Evolutionary conservation across 2,888 invertebrate species (phyloP), one percentile per base, ranked within the genome.

Genomic region (Oscheius myriophilus): DNA sequence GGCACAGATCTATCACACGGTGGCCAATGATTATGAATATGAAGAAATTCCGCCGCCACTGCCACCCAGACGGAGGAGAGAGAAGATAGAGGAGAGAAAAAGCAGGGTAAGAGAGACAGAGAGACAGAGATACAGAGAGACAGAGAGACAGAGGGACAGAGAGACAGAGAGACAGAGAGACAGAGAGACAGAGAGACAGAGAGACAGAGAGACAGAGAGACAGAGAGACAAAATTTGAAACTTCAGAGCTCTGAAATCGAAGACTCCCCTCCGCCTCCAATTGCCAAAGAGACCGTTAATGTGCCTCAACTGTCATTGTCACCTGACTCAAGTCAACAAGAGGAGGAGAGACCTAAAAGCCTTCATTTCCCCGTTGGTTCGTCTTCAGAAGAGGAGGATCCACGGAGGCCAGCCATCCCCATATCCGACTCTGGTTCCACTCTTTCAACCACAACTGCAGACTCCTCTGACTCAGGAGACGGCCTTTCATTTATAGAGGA

Each of bases 21-120:
- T 61, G 2, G 46, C 61, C 33, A 46, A 46, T 33, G 61, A 61
- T 21, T 61, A 61, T 25, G 61, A 61, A 26, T 61, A 61, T n/a
- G 46, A 46, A n/a, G 61, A 33, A 14, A 33, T 33, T 18, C 61
- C 59, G 4, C 59, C 61, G 2, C 61, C 49, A 9, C 49, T 61
- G 7, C 61, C 61, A 33, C 61, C 61, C 2, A 25, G 61, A 23
- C 2, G 55, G 25, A 25, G 55, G 25, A 54, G 42, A 18, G 54
- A 53, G 9, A 9, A 61, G 18, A 9, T 4, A 9, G 9, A 18
- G 49, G 33, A 33, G n/a, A 12, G 52, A n/a, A 6, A 52, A n/a
- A 33, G 33, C 9, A 9, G 9, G 33, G 33, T 33, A 33, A 33
- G 33, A 33, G 33, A 33, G 9, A 33, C 4, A 33, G 9, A 33